Evolutionary conservation across 2,888 invertebrate species (phyloP), one percentile per base, ranked within the genome.

Genomic region (Maniola hyperantus): DNA sequence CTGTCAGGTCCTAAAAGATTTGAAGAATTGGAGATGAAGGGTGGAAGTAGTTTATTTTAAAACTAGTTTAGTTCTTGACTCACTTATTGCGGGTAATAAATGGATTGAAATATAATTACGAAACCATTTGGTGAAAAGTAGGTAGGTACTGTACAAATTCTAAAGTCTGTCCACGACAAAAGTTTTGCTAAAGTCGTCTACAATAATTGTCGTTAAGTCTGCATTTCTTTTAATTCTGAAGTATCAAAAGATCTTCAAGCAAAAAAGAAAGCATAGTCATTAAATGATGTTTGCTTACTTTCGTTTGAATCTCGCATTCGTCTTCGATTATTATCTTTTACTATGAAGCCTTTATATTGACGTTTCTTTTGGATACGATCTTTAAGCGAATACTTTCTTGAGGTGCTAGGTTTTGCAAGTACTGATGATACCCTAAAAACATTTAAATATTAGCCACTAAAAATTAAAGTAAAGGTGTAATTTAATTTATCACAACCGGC

Each of bases 341-440:
- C 44, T 42, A 73, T 67, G 42, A 83, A 84, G 20, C 82, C 82
- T 76, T 83, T 84, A 71, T 85, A 81, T 39, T 72, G 76, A 18
- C 66, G 68, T 57, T 34, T 50, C 20, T 61, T 55, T 42, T 74
- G 51, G 34, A 39, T 34, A 39, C 44, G 59, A 26, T 66, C 65
- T 51, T 72, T 61, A 44, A 57, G 13, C 0, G 72, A 63, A 26
- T 72, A 59, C 42, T 72, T 77, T 67, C 74, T 69, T 54, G 64
- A 64, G 13, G 69, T 55, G 26, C 71, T 71, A 0, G 75, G 70
- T 55, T 81, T 77, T 63, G 76, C 53, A 20, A 79, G 73, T 59
- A 87, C 71, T 67, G 75, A 82, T 60, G 80, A 78, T 68, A 87
- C 66, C 72, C 88, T 88, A 33, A 74, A 73, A 68, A 68, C 68